Evolutionary conservation across 2,797 vertebrate species (phyloP), one percentile per base, ranked within the genome.

Genomic region (Vespertilio murinus): DNA sequence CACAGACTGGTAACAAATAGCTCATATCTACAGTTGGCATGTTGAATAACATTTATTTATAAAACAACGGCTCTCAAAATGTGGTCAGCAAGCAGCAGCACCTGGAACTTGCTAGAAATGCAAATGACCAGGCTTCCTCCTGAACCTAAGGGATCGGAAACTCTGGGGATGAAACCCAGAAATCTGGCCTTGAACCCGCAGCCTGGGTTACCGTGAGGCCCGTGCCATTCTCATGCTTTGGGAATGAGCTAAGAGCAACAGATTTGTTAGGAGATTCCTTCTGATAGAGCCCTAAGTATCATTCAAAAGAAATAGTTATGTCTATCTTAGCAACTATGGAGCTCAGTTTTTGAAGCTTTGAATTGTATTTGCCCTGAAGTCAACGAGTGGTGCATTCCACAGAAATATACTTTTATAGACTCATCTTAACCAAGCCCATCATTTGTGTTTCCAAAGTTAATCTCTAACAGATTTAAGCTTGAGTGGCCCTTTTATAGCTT

Each of bases 401-500:
- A 93, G 56, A 88, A 90, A 91, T 91, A 38, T 64, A 69, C 22
- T 75, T 91, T 65, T 87, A 40, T 2, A 7, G 28, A 40, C 18
- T 78, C 20, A 64, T 78, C 70, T 87, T 84, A 35, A 79, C 30
- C 77, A 85, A 81, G 40, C 5, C 40, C 73, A 74, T 33, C 40
- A 9, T 78, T 74, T 73, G 28, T 22, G 40, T 84, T 88, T 93
- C 73, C 49, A 75, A 56, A 52, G 7, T 80, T 92, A 79, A 90
- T 75, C 33, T 70, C 86, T 86, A 82, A 74, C 22, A 82, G 30
- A 75, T 67, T 95, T 35, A 92, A 88, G 64, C 75, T 40, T n/a
- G 64, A 94, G 14, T 65, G 49, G 70, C 7, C 28, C 38, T 40
- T 88, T 93, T 69, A 64, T 42, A 75, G 35, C 30, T 45, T 71